Percentiles rank a stretch among this genome's conserved stretches.
These are phyloP conservation scores for Chelonus insularis DNA, from an alignment of 1,140 invertebrate genomes.

Conservation along the genomic window DNA sequence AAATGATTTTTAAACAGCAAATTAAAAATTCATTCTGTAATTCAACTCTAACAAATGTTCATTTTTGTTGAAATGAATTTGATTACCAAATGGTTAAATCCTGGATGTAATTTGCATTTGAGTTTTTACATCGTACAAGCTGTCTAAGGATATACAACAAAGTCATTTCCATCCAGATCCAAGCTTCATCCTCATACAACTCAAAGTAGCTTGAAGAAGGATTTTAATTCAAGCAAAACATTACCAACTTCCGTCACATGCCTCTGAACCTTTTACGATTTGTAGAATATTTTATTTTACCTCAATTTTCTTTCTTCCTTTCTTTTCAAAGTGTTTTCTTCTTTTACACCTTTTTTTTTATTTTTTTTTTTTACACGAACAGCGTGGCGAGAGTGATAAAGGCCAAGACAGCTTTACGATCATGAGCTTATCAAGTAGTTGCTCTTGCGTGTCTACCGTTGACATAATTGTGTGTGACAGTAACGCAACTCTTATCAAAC, in stretches of 20 bases:
- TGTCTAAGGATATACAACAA: background rate
- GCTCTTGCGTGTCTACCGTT: constrained; percentile 20
- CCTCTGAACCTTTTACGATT: background rate
- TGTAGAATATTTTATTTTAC: background rate
- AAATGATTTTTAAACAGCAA: no score
- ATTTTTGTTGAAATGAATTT: background rate
- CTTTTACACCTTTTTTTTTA: background rate
- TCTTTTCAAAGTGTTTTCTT: background rate
- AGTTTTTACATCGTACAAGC: background rate
- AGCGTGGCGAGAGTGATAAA: background rate
- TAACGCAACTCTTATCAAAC: constrained; percentile 14
- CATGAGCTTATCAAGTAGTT: constrained; percentile 7
- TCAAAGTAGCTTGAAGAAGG: background rate
- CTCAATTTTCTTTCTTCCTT: background rate
- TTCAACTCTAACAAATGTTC: no score
- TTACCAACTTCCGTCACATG: background rate
- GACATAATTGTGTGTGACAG: constrained; percentile 23
- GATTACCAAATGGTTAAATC: background rate
- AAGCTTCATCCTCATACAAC: background rate
- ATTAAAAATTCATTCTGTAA: no score
- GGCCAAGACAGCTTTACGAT: constrained; percentile 7
- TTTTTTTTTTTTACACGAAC: background rate
- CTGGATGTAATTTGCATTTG: background rate
- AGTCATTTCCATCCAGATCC: background rate
- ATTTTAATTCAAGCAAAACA: constrained; percentile 17